Evolutionary conservation across 2,113 vertebrate genomes (phyloP), one percentile per base, ranked within the genome.

Genomic region (Himantopus leucocephalus): DNA sequence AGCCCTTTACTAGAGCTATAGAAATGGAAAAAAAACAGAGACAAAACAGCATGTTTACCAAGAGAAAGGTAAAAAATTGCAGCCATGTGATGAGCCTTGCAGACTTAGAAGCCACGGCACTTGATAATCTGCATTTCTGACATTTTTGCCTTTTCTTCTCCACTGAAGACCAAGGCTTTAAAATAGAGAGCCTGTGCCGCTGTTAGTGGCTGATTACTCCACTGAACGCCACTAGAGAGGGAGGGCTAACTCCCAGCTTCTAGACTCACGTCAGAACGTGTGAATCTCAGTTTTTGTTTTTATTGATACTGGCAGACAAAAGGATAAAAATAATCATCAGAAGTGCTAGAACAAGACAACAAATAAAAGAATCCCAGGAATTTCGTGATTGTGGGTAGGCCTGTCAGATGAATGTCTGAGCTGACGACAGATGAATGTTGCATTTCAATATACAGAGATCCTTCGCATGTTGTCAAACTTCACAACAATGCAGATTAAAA

Each of bases 281-380:
- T 90, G 87, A 96, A 24, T 66, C 85, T 91, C 90, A 78, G 74
- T 5, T 50, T 70, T 4, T 68, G 74, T 11, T 86, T 78, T 85
- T 80, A 96, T 77, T 81, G 85, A 34, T 4, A 9, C 64, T 94
- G 92, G 79, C 91, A 96, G 95, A 91, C 53, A 91, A 94, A 96
- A 73, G 50, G 90, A 47, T 64, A 88, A 96, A 96, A 96, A 93
- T 84, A 90, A 75, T 74, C 68, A 74, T 43, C 85, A 84, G 12
- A 48, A 94, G 85, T 60, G 86, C 62, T 26, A 37, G 83, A 76
- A 52, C 34, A n/a, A 88, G 83, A 48, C 76, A 84, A 77, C 18
- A 89, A 95, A 93, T 68, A 47, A 70, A 90, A 91, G 67, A 29
- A 82, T 52, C 48, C 16, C 45, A 62, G 45, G 27, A 63, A 82